These are phyloP conservation scores for Microctenopoma lineatum DNA, from an alignment of 2,797 vertebrate genomes.

Conservation along the genomic window DNA sequence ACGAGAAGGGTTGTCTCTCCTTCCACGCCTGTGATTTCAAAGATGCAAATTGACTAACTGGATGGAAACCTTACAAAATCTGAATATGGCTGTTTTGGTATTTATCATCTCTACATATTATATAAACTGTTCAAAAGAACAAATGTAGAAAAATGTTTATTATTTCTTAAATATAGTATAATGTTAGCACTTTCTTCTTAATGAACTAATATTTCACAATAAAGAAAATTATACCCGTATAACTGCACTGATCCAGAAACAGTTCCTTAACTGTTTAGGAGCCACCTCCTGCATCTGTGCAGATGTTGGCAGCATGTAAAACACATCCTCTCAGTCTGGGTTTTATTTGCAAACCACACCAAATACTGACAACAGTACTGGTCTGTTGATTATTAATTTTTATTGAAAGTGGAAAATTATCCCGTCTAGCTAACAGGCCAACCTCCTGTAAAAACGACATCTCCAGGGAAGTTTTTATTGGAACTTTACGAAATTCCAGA, in stretches of 20 bases:
- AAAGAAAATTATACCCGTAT: background rate
- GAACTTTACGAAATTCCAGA: background rate
- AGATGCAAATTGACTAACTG: too few species aligned
- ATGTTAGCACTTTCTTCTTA: background rate
- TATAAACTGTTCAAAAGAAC: too few species aligned
- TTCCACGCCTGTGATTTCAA: background rate
- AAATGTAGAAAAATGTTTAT: too few species aligned
- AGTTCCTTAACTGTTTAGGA: background rate
- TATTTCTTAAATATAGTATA: background rate
- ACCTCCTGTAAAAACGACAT: conserved; percentile 4
- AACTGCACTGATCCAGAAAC: background rate
- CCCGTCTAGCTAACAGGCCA: background rate
- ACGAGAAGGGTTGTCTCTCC: background rate
- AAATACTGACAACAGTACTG: conserved; percentile 2
- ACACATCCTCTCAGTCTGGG: background rate
- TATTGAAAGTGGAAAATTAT: background rate
- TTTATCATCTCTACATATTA: too few species aligned
- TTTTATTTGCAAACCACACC: background rate
- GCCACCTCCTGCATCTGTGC: background rate
- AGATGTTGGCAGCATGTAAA: background rate
- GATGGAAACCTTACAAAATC: too few species aligned
- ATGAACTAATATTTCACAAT: background rate
- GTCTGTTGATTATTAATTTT: conserved; percentile 8
- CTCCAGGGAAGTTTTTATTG: background rate
- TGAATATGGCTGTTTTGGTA: background rate